A percentile compares a stretch with the other conserved stretches of the same genome.
Conservation (phyloP, 2,113 vertebrate species). For the Leucopsar rothschildi region DNA sequence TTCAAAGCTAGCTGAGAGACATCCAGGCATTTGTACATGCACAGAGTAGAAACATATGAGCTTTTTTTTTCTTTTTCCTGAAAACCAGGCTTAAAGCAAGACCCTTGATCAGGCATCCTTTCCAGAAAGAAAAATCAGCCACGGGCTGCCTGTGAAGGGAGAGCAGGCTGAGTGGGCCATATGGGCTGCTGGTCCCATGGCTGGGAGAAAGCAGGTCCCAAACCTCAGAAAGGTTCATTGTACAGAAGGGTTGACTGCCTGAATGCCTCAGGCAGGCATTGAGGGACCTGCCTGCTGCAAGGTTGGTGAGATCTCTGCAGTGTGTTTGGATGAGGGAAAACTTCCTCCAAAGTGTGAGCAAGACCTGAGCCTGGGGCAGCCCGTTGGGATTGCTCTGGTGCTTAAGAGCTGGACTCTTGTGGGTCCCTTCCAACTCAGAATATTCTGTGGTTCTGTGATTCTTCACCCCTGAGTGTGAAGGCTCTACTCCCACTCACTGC, state of each 20-base stretch:
- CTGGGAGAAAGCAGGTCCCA: background rate
- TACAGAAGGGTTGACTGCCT: background rate
- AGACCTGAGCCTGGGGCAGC: background rate
- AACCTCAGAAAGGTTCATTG: background rate
- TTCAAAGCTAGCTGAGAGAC: background rate
- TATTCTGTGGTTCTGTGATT: background rate
- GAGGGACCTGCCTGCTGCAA: background rate
- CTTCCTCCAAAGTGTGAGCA: background rate
- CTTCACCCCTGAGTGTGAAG: rapidly evolving
- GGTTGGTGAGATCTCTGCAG: background rate
- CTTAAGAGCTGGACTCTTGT: background rate
- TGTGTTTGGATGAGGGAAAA: background rate
- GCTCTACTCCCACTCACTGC: background rate
- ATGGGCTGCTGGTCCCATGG: background rate
- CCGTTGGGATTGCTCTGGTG: background rate
- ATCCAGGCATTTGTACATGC: background rate
- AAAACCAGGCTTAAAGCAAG: background rate
- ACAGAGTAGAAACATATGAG: background rate
- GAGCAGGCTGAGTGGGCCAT: rapidly evolving
- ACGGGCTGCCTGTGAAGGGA: background rate
- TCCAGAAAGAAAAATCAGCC: background rate
- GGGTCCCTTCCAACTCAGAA: background rate
- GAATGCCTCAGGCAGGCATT: rapidly evolving
- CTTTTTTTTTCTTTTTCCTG: too few relatives aligned
- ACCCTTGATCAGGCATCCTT: background rate